Conservation (phyloP, 2,113 vertebrate genomes). For the Melanocharis versteri region DNA sequence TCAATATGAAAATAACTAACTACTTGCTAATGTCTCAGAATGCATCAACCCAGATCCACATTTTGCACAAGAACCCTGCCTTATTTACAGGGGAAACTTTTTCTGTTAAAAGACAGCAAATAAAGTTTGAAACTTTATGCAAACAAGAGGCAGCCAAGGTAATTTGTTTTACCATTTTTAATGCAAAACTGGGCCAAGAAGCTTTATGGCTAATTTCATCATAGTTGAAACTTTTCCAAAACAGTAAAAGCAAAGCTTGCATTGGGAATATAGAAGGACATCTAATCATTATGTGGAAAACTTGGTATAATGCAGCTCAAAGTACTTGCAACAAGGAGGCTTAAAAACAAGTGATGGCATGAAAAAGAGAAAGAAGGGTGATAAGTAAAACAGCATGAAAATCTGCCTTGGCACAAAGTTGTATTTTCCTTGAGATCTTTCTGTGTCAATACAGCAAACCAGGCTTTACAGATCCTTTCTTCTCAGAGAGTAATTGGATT, state of each 20-base stretch:
- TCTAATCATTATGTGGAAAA: background rate
- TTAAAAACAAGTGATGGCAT: background rate
- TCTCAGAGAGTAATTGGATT: background rate
- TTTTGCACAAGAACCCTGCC: background rate
- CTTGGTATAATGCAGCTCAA: background rate
- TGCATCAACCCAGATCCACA: background rate
- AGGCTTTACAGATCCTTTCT: background rate
- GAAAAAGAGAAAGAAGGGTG: background rate
- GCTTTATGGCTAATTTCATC: constrained; percentile 10
- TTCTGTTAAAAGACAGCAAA: constrained; percentile 1
- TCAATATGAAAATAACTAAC: background rate
- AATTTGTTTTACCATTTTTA: constrained; percentile 6
- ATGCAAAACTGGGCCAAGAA: background rate
- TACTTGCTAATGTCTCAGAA: background rate
- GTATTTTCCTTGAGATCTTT: background rate
- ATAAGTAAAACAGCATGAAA: background rate
- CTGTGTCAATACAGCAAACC: background rate
- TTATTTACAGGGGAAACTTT: background rate
- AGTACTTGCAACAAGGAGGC: background rate
- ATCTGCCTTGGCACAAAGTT: background rate
- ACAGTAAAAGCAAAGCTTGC: constrained; percentile 28
- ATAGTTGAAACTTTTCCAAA: constrained; percentile 27
- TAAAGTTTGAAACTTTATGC: background rate
- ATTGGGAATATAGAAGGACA: background rate
- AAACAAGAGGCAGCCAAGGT: background rate